phyloP scores from a whole-genome alignment of 2,888 invertebrate genomes.

The Tortricodes alternella region DNA sequence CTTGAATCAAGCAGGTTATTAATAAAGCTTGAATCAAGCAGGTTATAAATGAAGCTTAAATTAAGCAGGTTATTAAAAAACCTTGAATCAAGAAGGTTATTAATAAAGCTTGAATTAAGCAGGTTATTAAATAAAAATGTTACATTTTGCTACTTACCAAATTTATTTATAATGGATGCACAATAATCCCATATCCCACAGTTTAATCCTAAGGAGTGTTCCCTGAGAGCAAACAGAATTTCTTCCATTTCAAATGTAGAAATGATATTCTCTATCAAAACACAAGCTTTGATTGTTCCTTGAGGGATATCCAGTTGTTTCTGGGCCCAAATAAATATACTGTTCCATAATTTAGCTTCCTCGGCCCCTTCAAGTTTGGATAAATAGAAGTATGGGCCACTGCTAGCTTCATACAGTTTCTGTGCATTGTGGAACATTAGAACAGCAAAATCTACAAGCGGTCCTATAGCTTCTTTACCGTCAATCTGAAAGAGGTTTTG shows the following conservation, averaged over 20 bases:
- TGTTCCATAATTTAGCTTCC: conserved; percentile 87
- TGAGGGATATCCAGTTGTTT: conserved; percentile 77
- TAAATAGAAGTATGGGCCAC: conserved; percentile 88
- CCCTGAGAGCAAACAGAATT: conserved; percentile 85
- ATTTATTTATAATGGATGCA: conserved; percentile 85
- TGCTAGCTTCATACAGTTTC: conserved; percentile 75
- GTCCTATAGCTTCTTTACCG: conserved; percentile 84
- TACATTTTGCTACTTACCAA: too few relatives aligned
- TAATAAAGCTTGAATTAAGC: too few relatives aligned
- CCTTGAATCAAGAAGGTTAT: too few relatives aligned
- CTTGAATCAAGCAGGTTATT: too few relatives aligned
- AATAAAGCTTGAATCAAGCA: too few relatives aligned
- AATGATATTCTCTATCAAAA: conserved; percentile 87
- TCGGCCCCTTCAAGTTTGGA: conserved; percentile 85
- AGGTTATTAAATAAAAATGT: too few relatives aligned
- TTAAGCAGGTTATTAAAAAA: too few relatives aligned
- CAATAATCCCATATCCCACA: conserved; percentile 90
- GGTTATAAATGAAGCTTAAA: too few relatives aligned
- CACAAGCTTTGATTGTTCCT: conserved; percentile 87
- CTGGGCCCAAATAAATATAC: conserved; percentile 86
- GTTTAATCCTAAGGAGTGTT: conserved; percentile 87
- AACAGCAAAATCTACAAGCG: conserved; percentile 87
- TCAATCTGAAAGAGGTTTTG: conserved; percentile 64
- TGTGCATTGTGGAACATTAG: conserved; percentile 85
- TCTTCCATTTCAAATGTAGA: conserved; percentile 87